Base-by-base conservation (phyloP, 2,888 invertebrate genomes). In the Harmothoe impar region DNA sequence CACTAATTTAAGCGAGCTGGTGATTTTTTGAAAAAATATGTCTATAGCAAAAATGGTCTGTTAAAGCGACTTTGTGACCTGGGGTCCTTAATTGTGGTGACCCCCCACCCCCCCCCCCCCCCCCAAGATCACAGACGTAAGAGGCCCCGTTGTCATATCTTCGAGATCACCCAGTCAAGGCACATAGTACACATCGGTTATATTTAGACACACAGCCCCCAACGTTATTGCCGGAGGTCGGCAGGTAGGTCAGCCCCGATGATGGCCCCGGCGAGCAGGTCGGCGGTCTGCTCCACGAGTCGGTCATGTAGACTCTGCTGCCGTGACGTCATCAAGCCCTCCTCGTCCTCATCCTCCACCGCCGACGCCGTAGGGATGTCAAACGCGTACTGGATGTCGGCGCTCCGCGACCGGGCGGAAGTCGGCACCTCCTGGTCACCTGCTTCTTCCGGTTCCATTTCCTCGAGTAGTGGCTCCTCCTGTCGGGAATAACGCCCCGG, bases 201-300 rank as follows among this genome's bases (percentile, higher is more conserved):
- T n/a, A n/a, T n/a, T n/a, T n/a, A n/a, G n/a, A n/a, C n/a, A n/a
- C n/a, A n/a, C n/a, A n/a, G n/a, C n/a, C n/a, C n/a, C n/a, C 10
- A 10, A 43, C 5, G 43, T 43, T 43, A 43, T 43, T 43, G 43
- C 10, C 43, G 35, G 15, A 81, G 72, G 72, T 25, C 81, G 17
- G 35, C 25, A 0, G 86, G 54, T 15, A 86, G 86, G 56, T 86
- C 54, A 7, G 86, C 52, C 17, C 89, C 89, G 33, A 72, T 62
- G 56, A 89, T 72, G 43, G 68, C 89, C 43, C 68, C 89, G 10
- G 72, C 89, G 12, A 89, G 56, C 62, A 68, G 89, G 33, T 62
- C 62, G 25, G 89, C 68, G 15, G 72, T 89, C 68, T 89, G 89
- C 23, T 89, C 72, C 12, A 89, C 72, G 10, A 89, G 68, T n/a